These are phyloP conservation scores for Drosophila nannoptera DNA, from an alignment of 1,140 invertebrate species.

Conservation along the genomic window DNA sequence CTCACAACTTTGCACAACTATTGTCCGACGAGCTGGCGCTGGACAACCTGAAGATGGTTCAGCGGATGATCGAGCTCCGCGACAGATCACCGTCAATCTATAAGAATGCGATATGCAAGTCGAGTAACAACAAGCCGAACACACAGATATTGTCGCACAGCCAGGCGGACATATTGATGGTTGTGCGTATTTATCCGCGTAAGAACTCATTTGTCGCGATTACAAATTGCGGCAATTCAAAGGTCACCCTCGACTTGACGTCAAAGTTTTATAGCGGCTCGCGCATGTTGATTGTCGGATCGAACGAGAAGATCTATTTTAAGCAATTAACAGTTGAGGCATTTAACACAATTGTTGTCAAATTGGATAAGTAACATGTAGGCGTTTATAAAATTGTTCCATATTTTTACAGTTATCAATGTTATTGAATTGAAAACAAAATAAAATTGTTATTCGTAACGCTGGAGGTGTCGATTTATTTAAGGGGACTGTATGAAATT, in stretches of 20 bases:
- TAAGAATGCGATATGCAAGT: constrained; percentile 84
- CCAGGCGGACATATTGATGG: constrained; percentile 83
- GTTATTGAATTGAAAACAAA: constrained; percentile 3
- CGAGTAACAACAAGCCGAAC: constrained; percentile 82
- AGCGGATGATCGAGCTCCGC: constrained; percentile 82
- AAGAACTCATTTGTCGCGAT: constrained; percentile 87
- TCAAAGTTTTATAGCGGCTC: constrained; percentile 87
- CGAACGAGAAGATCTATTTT: constrained; percentile 83
- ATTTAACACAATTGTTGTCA: constrained; percentile 83
- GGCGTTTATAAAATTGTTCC: neutral
- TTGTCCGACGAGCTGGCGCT: constrained; percentile 80
- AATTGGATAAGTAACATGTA: constrained; percentile 83
- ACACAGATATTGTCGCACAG: constrained; percentile 82
- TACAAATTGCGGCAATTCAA: constrained; percentile 83
- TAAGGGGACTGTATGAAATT: too few species aligned
- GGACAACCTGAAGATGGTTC: constrained; percentile 80
- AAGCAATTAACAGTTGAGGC: constrained; percentile 82
- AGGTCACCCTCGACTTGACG: constrained; percentile 84
- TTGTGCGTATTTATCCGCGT: constrained; percentile 88
- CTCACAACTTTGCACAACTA: constrained; percentile 83
- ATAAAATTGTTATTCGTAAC: neutral
- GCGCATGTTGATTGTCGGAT: constrained; percentile 82
- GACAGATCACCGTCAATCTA: constrained; percentile 84
- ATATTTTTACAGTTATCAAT: neutral
- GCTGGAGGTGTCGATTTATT: neutral